Evolutionary conservation across 2,888 invertebrate genomes (phyloP), one percentile per base, ranked within the genome.

Genomic region (Nymphalis urticae): DNA sequence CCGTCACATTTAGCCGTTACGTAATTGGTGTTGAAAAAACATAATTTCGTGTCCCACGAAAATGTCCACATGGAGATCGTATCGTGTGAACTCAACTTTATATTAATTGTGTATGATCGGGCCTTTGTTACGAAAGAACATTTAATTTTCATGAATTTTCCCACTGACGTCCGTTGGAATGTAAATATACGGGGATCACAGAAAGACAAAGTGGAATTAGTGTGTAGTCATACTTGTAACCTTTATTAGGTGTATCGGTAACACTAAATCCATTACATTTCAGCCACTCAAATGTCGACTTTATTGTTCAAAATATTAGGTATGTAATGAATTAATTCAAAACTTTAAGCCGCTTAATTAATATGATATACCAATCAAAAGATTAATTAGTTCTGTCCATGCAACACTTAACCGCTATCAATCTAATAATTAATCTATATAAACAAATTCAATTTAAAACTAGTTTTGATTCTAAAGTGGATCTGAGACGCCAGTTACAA

Each of bases 331-430:
- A 54, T 32, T 50, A 63, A 51, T 48, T 54, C 50, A 66, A 36
- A 65, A 71, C 59, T 62, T 54, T 72, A 77, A 76, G 75, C 74
- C 79, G 79, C 80, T 85, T 88, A 88, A 90, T 89, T 88, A 86
- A 85, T 85, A 84, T 82, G 80, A 84, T 84, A 84, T 82, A 83
- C 83, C 84, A 84, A 83, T 82, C 79, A 78, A 36, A 83, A 88
- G 89, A 91, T 90, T 90, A 90, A 91, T 91, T 90, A 89, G 86
- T 84, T 85, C 81, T 89, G 89, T 89, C 88, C 83, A 80, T 81
- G 79, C 82, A 86, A 87, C 87, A 86, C 83, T 87, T 88, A 86
- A 85, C 82, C 81, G 82, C 84, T 82, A 89, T 89, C 88, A 88
- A 90, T 89, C 86, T 86, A 82, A 81, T 81, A 83, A 82, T 80